Base-by-base conservation (phyloP, 2,797 vertebrate genomes). In the Enteromius paludinosus region DNA sequence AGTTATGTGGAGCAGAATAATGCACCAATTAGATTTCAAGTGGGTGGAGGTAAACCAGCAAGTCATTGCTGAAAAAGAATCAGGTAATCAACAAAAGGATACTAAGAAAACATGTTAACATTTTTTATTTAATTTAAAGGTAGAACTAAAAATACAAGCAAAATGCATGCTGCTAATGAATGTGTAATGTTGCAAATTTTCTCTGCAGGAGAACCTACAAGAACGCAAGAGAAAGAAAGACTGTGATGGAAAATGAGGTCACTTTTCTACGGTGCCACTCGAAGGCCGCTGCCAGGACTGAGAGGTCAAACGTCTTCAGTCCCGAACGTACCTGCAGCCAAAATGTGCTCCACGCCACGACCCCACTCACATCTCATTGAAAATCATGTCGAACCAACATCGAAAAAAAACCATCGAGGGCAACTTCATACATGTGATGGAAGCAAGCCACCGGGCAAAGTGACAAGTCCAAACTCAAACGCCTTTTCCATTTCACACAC, bases 241-340 rank as follows among this genome's bases (percentile, higher is more conserved):
- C 38, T 11, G 54, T 35, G 68, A 81, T 78, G 79, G 82, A 87
- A 87, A 83, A 87, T 81, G 38, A 85, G 65, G 70, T 75, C 78
- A 85, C 43, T 78, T 35, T 77, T n/a, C 70, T 71, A 52, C 7
- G 15, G 52, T 54, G 75, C 78, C 79, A 84, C 52, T 73, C 45
- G 8, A 70, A 69, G 47, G 41, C 52, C 14, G 38, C 41, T 78
- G 84, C 65, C 84, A 79, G 59, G 14, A 18, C 47, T 43, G 33
- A 82, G 75, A 78, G 71, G 49, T 75, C 49, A 82, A 64, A 81
- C 35, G 68, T 64, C 38, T 47, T 81, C n/a, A 3, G 69, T 64
- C 43, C 69, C n/a, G 45, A 64, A 72, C 3, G 11, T 30, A 62
- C 41, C n/a, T 23, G 5, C 1, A 47, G 43, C 69, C 41, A 73